phyloP scores from a whole-genome alignment of 2,113 vertebrate genomes.

The Hydrochoerus hydrochaeris region DNA sequence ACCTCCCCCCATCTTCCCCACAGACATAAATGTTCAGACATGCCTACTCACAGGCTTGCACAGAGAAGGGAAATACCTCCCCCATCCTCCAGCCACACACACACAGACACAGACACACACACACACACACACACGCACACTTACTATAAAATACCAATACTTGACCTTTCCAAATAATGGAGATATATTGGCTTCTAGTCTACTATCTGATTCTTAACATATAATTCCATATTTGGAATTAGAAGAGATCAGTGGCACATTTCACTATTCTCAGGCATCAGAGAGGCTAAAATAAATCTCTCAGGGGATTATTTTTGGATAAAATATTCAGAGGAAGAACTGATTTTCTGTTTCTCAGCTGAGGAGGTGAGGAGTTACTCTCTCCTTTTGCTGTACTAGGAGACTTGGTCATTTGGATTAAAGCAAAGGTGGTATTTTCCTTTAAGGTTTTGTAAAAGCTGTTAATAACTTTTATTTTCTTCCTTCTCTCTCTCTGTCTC shows the following conservation, averaged over 20 bases:
- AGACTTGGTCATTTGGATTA: background rate
- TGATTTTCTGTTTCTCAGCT: background rate
- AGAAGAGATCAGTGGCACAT: background rate
- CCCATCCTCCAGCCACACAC: background rate
- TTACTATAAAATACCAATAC: background rate
- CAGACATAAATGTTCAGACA: background rate
- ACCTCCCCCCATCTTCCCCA: background rate
- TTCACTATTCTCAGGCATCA: background rate
- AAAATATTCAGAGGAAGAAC: background rate
- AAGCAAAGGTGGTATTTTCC: background rate
- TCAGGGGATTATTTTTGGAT: background rate
- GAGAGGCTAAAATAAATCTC: background rate
- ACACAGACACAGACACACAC: background rate
- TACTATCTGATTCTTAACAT: background rate
- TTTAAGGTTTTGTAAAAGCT: background rate
- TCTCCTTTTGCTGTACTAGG: background rate
- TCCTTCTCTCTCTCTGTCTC: rapidly evolving
- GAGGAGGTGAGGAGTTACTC: constrained; percentile 3
- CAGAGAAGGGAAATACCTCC: background rate
- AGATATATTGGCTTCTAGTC: constrained; percentile 20
- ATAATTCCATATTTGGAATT: constrained; percentile 2
- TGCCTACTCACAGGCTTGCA: background rate
- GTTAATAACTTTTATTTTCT: background rate
- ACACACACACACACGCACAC: background rate
- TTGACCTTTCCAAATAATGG: background rate